Conservation (phyloP, 2,797 vertebrate genomes). For the Hirundo rustica region DNA sequence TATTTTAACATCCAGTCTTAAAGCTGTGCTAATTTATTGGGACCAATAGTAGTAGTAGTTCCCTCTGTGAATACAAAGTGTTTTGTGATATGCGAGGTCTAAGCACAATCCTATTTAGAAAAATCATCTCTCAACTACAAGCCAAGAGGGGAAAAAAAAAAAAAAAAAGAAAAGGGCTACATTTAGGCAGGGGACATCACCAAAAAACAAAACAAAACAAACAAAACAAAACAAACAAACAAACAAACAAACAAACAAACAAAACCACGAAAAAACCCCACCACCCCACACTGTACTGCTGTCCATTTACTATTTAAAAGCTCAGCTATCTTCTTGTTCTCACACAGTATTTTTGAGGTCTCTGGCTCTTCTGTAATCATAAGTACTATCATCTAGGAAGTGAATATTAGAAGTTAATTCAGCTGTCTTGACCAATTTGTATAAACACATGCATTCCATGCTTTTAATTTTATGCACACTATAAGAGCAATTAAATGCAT, state of each 20-base stretch:
- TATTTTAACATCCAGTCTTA: background rate
- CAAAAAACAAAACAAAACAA: too few relatives aligned
- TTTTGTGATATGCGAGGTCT: background rate
- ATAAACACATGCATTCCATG: background rate
- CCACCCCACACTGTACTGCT: background rate
- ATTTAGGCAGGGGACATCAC: background rate
- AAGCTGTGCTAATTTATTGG: background rate
- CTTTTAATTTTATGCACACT: background rate
- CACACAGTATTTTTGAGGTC: background rate
- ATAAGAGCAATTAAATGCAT: background rate
- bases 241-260: too few relatives aligned
- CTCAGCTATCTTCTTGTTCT: background rate
- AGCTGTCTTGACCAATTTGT: background rate
- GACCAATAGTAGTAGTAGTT: background rate
- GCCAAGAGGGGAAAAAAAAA: background rate
- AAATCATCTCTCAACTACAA: background rate
- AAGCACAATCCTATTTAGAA: background rate
- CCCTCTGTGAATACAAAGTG: fast-evolving
- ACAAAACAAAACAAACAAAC: too few relatives aligned
- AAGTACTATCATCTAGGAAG: background rate
- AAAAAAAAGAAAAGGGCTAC: background rate
- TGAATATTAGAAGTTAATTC: background rate
- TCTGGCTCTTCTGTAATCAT: background rate
- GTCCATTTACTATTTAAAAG: background rate
- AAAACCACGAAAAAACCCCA: too few relatives aligned